Base-by-base conservation (phyloP, 2,113 vertebrate species). In the Amblyopsis rosae region DNA sequence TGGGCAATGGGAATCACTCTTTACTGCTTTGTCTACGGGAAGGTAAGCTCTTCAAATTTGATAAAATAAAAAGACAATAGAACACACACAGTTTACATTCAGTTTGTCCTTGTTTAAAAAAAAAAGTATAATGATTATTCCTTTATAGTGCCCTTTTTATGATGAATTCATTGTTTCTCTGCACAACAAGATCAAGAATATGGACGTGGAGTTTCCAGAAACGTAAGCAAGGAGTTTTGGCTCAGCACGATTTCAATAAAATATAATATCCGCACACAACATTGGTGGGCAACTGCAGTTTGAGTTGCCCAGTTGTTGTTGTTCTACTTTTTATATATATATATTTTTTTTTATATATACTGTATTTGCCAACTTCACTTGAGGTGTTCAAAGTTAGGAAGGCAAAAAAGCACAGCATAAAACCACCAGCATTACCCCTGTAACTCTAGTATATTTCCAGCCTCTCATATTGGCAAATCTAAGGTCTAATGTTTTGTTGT, bases 1-100 rank as follows among this genome's bases (percentile, higher is more conserved):
- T 99, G 97, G 97, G 97, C 97, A 62, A 95, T 98, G 72, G 97
- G 97, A 32, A 88, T 99, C 63, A 99, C 97, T 0, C 90, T 99
- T 15, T 97, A 94, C 91, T 98, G 97, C 87, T 98, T 99, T 73
- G 92, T 98, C 67, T 95, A 94, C 0, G 97, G 96, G 59, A 96
- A 93, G 95, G 97, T 98, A 85, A 93, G 91, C 7, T 12, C 54
- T 59, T 11, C 10, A 33, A 55, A 59, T 50, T 8, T 6, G 16
- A 45, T n/a, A 9, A 4, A 59, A 47, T 45, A 16, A 57, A n/a
- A 26, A 16, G 1, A 3, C 35, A 32, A 33, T 6, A 11, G 32
- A 48, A 46, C 16, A 19, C 35, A 41, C 16, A 10, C 33, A 41
- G 6, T 19, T 26, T n/a, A 4, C 12, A 35, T 17, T 26, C 7